These are phyloP conservation scores for Thysanoteuthis rhombus DNA, from an alignment of 2,888 invertebrate genomes.

Conservation along the genomic window DNA sequence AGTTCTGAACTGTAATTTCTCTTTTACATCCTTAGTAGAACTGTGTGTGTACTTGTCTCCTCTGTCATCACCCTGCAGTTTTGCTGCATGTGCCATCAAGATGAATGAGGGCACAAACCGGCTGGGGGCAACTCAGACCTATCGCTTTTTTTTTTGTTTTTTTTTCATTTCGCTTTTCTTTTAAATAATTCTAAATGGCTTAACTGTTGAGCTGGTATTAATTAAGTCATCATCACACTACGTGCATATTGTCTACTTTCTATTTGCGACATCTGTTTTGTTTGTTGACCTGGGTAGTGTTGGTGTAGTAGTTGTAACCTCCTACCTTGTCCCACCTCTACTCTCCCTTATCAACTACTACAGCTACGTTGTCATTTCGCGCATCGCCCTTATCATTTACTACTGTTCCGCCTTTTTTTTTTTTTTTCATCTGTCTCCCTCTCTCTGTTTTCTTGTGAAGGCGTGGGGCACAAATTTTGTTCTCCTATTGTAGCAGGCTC, in stretches of 20 bases:
- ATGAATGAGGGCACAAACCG: background rate
- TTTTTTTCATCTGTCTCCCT: background rate
- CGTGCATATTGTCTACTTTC: no score
- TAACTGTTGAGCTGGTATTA: background rate
- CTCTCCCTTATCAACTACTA: background rate
- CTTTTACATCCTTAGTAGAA: no score
- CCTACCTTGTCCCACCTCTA: background rate
- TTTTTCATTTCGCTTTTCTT: no score
- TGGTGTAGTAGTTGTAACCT: background rate
- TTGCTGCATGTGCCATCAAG: no score
- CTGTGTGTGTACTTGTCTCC: no score
- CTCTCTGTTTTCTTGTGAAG: background rate
- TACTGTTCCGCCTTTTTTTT: no score
- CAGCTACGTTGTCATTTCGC: background rate
- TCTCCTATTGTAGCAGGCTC: no score
- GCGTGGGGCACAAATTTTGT: no score
- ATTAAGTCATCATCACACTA: background rate
- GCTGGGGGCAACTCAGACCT: background rate
- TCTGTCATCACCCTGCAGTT: no score
- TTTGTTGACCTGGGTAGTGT: background rate
- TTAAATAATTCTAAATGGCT: conserved; percentile 12
- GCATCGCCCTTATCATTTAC: background rate
- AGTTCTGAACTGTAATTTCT: background rate
- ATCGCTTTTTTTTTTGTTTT: background rate
- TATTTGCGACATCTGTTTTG: conserved; percentile 12